Conservation (phyloP, 2,113 vertebrate genomes). For the Pogona vitticeps region DNA sequence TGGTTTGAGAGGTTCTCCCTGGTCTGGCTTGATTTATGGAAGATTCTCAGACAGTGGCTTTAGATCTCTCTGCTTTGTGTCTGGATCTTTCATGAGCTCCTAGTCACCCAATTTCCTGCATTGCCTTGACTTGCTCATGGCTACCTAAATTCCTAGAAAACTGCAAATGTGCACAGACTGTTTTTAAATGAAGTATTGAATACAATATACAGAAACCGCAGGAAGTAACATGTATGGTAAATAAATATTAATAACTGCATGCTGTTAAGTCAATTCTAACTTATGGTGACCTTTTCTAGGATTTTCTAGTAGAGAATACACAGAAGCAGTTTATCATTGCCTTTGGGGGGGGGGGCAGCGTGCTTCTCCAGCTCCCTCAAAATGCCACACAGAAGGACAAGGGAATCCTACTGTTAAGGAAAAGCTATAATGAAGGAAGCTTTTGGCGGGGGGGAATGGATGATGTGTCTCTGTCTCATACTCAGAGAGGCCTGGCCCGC, state of each 20-base stretch:
- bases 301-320: too few relatives aligned
- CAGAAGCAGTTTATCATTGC: not conserved
- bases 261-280: too few relatives aligned
- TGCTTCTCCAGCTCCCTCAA: not conserved
- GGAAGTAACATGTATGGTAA: not conserved
- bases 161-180: not conserved
- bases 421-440: not conserved
- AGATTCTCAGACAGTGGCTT: too few relatives aligned
- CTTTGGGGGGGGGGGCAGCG: not conserved
- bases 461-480: too few relatives aligned
- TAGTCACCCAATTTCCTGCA: too few relatives aligned
- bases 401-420: too few relatives aligned
- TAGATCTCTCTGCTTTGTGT: too few relatives aligned
- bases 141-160: not conserved
- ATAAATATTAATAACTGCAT: not conserved
- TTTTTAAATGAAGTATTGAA: not conserved
- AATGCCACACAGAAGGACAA: not conserved
- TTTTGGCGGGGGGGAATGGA: not conserved
- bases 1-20: too few relatives aligned
- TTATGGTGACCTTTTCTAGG: too few relatives aligned
- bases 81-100: too few relatives aligned
- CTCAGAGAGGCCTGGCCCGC: too few relatives aligned
- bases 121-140: not conserved
- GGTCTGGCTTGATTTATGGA: too few relatives aligned
- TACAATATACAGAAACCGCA: not conserved